Percentiles rank a stretch among this genome's conserved stretches.
These are phyloP conservation scores for Crotophaga sulcirostris DNA, from an alignment of 2,113 vertebrate species.

Conservation along the genomic window DNA sequence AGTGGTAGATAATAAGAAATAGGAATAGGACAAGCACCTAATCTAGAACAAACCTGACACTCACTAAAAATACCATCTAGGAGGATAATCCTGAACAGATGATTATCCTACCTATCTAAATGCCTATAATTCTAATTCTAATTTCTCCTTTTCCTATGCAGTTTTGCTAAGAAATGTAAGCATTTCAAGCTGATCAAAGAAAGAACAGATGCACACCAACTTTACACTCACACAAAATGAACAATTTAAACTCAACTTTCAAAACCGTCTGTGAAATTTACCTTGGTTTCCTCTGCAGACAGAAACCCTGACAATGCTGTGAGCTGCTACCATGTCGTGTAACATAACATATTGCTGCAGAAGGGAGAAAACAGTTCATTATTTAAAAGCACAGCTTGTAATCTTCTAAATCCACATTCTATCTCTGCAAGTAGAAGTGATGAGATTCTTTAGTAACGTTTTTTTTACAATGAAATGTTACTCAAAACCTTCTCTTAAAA, in stretches of 20 bases:
- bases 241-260: background rate
- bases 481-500: background rate
- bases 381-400: background rate
- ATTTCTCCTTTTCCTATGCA: background rate
- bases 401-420: background rate
- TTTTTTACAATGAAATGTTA: background rate
- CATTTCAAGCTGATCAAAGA: background rate
- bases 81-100: background rate
- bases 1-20: background rate
- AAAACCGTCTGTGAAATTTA: conserved; percentile 55
- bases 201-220: background rate
- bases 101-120: background rate
- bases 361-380: background rate
- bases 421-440: background rate
- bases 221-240: background rate
- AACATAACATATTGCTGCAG: conserved; percentile 96
- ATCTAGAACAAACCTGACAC: background rate
- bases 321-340: conserved; percentile 96
- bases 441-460: background rate
- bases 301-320: conserved; percentile 94
- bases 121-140: too few species aligned
- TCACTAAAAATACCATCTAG: background rate
- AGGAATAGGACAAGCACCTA: background rate
- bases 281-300: conserved; percentile 89
- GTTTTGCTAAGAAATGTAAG: background rate